Evolutionary conservation across 2,888 invertebrate species (phyloP), one percentile per base, ranked within the genome.

Genomic region (Trichopoda pennipes): DNA sequence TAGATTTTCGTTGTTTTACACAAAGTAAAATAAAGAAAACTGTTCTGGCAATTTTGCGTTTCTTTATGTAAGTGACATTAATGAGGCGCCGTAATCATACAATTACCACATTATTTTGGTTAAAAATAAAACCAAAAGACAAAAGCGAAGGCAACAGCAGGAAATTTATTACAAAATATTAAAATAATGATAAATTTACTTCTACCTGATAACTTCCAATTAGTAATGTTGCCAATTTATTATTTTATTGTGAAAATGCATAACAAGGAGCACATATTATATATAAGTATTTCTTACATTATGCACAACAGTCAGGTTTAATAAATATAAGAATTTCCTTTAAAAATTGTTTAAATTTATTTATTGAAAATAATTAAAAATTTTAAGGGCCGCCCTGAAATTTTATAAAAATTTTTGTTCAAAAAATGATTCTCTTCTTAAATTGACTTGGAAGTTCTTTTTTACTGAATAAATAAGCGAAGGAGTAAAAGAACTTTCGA

Each of bases 1-100:
- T 53, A 38, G 16, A 49, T 70, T 69, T 61, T 69, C 35, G 9
- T 19, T 17, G 4, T 47, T 19, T 10, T 23, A 21, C 21, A 32
- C 49, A 53, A 19, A 56, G 35, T 17, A 9, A 12, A 23, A 19
- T n/a, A 32, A 4, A 73, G 61, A 35, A 61, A 73, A 79, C 61
- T 38, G 73, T 79, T 73, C 38, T 55, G 72, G 68, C 60, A 68
- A 79, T 79, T 79, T 73, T 47, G 38, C 28, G n/a, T 72, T 58
- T 79, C 61, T 68, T 79, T 66, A 47, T 79, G 61, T 68, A 75
- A 66, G 70, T 70, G 78, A 78, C 75, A 75, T 78, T 82, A 79
- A 82, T 78, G 81, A 70, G 78, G 78, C 81, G 78, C 74, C 75
- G 44, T 75, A 82, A 82, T 78, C 75, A 82, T 70, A 78, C 81